A percentile compares a stretch with the other conserved stretches of the same genome.
Evolutionary conservation across 2,797 vertebrate species (phyloP).

Genomic region (Champsocephalus gunnari): DNA sequence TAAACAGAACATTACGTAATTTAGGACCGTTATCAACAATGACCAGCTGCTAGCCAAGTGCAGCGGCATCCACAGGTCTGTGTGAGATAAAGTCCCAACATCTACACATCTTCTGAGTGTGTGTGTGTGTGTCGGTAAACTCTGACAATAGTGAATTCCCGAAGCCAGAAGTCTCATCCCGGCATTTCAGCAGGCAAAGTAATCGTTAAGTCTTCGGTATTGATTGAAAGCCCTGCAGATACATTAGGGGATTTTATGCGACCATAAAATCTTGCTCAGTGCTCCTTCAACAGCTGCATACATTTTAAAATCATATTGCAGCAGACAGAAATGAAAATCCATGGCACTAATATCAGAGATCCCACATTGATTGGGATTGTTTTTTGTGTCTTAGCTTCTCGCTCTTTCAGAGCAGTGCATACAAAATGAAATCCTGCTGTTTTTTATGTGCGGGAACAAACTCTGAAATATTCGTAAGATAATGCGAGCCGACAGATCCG

Average conservation of each 20-base stretch:
- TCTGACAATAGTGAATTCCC: not conserved
- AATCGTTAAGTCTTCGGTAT: conserved; percentile 24
- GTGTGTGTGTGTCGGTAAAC: not conserved
- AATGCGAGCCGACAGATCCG: conserved; percentile 63
- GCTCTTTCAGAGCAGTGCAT: conserved; percentile 25
- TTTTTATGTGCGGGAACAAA: conserved; percentile 55
- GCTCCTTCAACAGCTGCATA: conserved; percentile 20
- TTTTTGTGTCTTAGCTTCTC: conserved; percentile 24
- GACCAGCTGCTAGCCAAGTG: conserved; percentile 24
- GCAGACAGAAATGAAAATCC: conserved; percentile 48
- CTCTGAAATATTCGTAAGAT: conserved; percentile 64
- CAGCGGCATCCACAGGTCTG: conserved; percentile 18
- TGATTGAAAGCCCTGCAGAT: conserved; percentile 39
- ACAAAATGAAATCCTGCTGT: conserved; percentile 48
- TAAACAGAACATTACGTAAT: conserved; percentile 21
- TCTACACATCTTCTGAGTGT: conserved; percentile 8
- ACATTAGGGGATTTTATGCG: conserved; percentile 28
- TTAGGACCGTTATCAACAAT: conserved; percentile 36
- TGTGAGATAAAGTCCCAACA: conserved; percentile 25
- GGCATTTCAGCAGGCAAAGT: conserved; percentile 27
- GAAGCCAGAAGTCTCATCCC: conserved; percentile 6
- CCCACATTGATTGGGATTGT: conserved; percentile 33
- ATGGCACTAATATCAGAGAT: conserved; percentile 33
- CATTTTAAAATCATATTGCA: conserved; percentile 20
- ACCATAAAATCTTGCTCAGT: conserved; percentile 39